Conservation (phyloP, 2,797 vertebrate species). For the Chaetodon trifasciatus region DNA sequence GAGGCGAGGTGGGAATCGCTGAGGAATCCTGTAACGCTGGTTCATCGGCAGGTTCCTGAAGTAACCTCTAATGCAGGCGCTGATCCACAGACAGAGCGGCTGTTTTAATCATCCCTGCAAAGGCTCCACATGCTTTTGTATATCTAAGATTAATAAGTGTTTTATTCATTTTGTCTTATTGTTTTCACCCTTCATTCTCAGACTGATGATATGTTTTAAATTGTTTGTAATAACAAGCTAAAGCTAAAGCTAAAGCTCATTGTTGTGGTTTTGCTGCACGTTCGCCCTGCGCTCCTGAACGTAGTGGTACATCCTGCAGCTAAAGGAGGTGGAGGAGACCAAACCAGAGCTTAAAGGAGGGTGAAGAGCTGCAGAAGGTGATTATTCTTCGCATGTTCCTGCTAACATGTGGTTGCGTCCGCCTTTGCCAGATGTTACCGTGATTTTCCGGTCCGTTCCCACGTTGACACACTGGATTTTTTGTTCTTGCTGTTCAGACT, state of each 20-base stretch:
- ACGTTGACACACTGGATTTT: not conserved
- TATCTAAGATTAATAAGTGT: no score
- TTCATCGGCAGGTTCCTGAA: not conserved
- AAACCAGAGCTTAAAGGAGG: not conserved
- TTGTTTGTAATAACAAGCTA: no score
- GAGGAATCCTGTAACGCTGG: not conserved
- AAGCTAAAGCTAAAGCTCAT: no score
- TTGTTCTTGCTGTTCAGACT: conserved; percentile 7
- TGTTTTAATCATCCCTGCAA: no score
- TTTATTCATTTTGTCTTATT: not conserved
- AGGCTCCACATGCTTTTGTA: no score
- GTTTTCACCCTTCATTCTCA: not conserved
- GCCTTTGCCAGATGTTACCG: conserved; percentile 38
- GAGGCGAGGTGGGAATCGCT: not conserved
- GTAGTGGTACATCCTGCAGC: no score
- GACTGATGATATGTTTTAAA: not conserved
- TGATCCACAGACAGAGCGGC: not conserved
- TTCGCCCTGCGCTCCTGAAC: no score
- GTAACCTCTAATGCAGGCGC: not conserved
- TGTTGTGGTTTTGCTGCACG: no score
- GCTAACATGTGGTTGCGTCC: not conserved
- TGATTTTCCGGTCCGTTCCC: conserved; percentile 20
- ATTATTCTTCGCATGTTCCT: not conserved
- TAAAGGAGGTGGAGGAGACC: not conserved
- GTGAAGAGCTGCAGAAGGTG: not conserved